A percentile compares a stretch with the other conserved stretches of the same genome.
These are phyloP conservation scores for Enteromius fasciolatus DNA, from an alignment of 2,797 vertebrate genomes.

Conservation along the genomic window DNA sequence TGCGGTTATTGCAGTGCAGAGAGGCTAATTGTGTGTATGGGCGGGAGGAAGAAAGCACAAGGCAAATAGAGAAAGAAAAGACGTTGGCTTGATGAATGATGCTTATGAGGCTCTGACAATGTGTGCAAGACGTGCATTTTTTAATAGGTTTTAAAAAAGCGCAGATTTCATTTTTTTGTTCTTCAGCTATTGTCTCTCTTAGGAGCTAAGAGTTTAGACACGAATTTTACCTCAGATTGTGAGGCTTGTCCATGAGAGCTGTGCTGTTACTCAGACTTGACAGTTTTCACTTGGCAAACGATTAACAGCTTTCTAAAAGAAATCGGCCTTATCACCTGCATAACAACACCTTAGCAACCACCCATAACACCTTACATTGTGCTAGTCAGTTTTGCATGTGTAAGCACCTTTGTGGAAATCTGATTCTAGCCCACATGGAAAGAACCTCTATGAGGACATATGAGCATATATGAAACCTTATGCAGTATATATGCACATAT, in stretches of 20 bases:
- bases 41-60: not conserved
- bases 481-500: no score
- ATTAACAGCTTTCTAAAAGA: not conserved
- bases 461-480: no score
- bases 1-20: constrained; percentile 29
- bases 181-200: not conserved
- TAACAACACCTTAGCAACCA: not conserved
- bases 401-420: not conserved
- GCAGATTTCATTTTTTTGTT: not conserved
- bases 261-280: not conserved
- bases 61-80: not conserved
- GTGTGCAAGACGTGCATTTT: not conserved
- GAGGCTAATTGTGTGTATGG: constrained; percentile 37
- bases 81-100: not conserved
- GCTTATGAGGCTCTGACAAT: not conserved
- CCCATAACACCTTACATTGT: not conserved
- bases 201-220: not conserved
- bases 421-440: no score
- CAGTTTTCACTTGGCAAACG: no score
- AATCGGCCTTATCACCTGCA: not conserved
- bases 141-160: not conserved
- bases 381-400: not conserved
- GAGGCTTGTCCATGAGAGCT: not conserved
- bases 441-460: no score
- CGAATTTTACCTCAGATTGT: not conserved